Evolutionary conservation across 2,888 invertebrate species (phyloP), one percentile per base, ranked within the genome.

Genomic region (Tachina lurida): DNA sequence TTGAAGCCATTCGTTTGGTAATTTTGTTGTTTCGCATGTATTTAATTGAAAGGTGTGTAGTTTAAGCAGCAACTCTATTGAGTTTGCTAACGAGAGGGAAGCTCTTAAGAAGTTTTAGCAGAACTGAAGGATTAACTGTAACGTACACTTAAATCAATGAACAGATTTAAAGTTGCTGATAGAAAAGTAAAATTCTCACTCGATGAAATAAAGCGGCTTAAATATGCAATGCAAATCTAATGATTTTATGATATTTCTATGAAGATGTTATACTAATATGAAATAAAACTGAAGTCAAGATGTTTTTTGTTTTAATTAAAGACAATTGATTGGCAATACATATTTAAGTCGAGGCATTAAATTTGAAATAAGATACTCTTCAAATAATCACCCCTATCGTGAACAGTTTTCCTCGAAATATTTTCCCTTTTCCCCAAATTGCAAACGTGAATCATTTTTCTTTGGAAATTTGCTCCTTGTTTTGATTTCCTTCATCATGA

Each of bases 121-220:
- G 52, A 70, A 31, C 43, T 15, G 45, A 39, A 47, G 71, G 71
- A 79, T 79, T 65, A 56, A 49, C n/a, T 79, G 54, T 19, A 71
- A 45, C 31, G 52, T 39, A 17, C 12, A 9, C 17, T 49, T 12
- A 12, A 60, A 78, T n/a, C 19, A 12, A 13, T 65, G 56, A 9
- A 15, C 31, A 43, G 63, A 43, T 49, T 76, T 76, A 67, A 56
- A 39, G 10, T 60, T 52, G 47, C 31, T 31, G 58, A n/a, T 31
- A 71, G 12, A 58, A 31, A 56, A 31, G n/a, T n/a, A 45, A 31
- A 31, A 31, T 54, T 45, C n/a, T 13, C 13, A 67, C 17, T 15
- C 43, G 12, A 56, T 49, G 41, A 60, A 9, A 47, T 22, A 77
- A 77, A 77, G 77, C 68, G 60, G 77, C 68, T 78, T 78, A 78